phyloP scores from a whole-genome alignment of 2,113 vertebrate genomes.

The Eleginops maclovinus region DNA sequence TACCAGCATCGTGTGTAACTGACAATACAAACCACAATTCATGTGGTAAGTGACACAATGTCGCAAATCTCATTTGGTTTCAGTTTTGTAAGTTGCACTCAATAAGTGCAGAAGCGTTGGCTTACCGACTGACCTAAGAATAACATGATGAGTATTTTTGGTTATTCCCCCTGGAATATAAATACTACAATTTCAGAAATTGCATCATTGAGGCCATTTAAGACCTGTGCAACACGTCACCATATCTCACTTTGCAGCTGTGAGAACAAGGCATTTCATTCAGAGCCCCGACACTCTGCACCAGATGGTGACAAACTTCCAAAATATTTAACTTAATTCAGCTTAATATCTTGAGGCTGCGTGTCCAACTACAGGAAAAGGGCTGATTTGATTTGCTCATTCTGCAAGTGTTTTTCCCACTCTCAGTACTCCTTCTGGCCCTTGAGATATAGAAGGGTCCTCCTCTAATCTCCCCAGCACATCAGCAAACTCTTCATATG shows the following conservation, averaged over 20 bases:
- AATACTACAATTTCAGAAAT: constrained; percentile 17
- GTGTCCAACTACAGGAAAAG: constrained; percentile 46
- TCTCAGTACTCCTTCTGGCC: constrained; percentile 90
- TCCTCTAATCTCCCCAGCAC: constrained; percentile 90
- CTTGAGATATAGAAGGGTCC: constrained; percentile 89
- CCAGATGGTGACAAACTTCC: not conserved
- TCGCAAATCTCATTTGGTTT: not conserved
- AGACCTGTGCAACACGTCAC: constrained; percentile 10
- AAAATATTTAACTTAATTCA: constrained; percentile 1
- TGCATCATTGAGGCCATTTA: constrained; percentile 4
- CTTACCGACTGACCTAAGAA: not conserved
- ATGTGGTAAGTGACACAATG: not conserved
- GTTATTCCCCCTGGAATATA: not conserved
- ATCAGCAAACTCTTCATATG: constrained; percentile 94
- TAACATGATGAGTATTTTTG: not conserved
- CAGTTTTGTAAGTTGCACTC: not conserved
- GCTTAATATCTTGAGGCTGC: not conserved
- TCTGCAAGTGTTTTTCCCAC: constrained; percentile 77
- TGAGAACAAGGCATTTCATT: not conserved
- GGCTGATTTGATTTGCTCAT: constrained; percentile 41
- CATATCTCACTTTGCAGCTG: not conserved
- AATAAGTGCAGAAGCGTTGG: too few species aligned
- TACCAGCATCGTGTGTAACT: not conserved
- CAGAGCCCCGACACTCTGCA: not conserved
- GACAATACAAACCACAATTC: not conserved